These are phyloP conservation scores for Agrochola macilenta DNA, from an alignment of 2,888 invertebrate genomes.

Conservation along the genomic window DNA sequence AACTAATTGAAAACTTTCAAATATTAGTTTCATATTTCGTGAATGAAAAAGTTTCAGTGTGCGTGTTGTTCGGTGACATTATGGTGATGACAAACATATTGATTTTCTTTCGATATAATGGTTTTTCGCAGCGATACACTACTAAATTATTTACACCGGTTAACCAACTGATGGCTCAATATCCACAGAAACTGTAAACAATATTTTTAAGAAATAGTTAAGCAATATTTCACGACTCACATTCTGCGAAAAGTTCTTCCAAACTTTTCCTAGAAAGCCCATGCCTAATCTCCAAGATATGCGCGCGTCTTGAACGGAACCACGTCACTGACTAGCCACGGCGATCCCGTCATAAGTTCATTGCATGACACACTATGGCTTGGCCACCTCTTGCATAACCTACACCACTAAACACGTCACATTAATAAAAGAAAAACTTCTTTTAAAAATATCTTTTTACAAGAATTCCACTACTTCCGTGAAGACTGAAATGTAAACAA, in stretches of 20 bases:
- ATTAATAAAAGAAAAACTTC: conserved; percentile 65
- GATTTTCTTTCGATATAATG: conserved; percentile 17
- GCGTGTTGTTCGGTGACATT: conserved; percentile 22
- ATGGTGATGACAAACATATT: conserved; percentile 15
- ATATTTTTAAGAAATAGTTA: neutral
- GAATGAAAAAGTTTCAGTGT: conserved; percentile 40
- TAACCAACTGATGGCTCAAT: neutral
- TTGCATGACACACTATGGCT: conserved; percentile 53
- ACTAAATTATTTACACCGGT: conserved; percentile 1
- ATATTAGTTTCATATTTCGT: conserved; percentile 38
- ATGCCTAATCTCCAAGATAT: conserved; percentile 65
- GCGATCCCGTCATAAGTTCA: conserved; percentile 44
- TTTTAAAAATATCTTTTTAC: conserved; percentile 74
- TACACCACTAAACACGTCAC: conserved; percentile 69
- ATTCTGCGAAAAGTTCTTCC: conserved; percentile 73
- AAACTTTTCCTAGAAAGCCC: conserved; percentile 77
- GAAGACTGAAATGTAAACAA: conserved; percentile 74
- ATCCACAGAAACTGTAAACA: neutral
- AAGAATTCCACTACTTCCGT: conserved; percentile 79
- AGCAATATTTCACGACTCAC: conserved; percentile 67
- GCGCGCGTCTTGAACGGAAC: conserved; percentile 62
- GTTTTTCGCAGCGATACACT: conserved; percentile 1
- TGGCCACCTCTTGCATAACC: conserved; percentile 78
- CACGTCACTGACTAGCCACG: conserved; percentile 56
- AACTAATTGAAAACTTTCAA: conserved; percentile 46